Evolutionary conservation across 2,113 vertebrate genomes (phyloP), one percentile per base, ranked within the genome.

Genomic region (Scolopax mira): DNA sequence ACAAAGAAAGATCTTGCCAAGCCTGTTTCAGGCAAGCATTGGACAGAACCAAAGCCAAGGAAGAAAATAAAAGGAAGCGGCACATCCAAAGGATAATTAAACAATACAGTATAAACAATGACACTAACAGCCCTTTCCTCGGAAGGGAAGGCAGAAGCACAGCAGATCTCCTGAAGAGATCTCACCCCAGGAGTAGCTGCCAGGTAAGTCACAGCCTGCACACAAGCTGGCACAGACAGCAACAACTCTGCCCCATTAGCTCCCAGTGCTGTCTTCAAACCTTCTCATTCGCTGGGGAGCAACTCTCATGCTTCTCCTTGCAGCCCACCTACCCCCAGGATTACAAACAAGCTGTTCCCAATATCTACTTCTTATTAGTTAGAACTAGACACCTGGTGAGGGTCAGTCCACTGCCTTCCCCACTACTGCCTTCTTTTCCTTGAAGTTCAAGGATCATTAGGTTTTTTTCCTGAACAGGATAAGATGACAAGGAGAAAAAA

Each of bases 191-290:
- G 6, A 9, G 30, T 1, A 79, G 52, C 39, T 90, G 73, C 73
- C 80, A 85, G 57, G 35, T n/a, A 67, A 62, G 42, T 44, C 57
- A 71, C 67, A 51, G 51, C 72, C 35, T 1, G 2, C 54, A 18
- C 13, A 17, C 1, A 0, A 83, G 41, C 64, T 0, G 0, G 48
- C 10, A 2, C 28, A 23, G 35, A 44, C 15, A 31, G 51, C 35
- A 82, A 35, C 46, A 78, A 28, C 61, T 84, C 80, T 89, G 48
- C 10, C 64, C 55, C 42, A 18, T 2, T 15, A 51, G n/a, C 71
- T 73, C 44, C 41, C 74, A 37, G 22, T 10, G n/a, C 44, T 57
- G 22, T 57, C 64, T 54, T 66, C 60, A 64, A 71, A 74, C 17
- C 19, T 65, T 24, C 60, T 42, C 35, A 8, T 28, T 82, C 33